A percentile compares a stretch with the other conserved stretches of the same genome.
These are phyloP conservation scores for Mionectes macconnelli DNA, from an alignment of 2,113 vertebrate species.

Conservation along the genomic window DNA sequence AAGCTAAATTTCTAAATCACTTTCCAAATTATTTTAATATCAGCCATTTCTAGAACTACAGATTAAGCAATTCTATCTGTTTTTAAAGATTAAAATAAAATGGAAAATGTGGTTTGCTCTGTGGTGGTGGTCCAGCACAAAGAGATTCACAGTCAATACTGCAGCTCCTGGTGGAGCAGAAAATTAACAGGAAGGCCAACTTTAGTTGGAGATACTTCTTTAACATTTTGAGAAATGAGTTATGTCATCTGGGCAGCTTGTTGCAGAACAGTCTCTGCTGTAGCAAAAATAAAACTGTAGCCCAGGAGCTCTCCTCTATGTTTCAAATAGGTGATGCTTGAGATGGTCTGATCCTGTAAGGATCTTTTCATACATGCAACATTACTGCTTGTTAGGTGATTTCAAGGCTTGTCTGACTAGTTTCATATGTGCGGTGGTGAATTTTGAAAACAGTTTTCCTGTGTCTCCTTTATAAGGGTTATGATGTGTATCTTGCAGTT, in stretches of 20 bases:
- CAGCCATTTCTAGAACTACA: not conserved
- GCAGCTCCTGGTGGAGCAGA: not conserved
- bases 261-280: not conserved
- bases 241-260: not conserved
- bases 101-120: not conserved
- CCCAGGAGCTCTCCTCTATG: rapidly evolving
- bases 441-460: not conserved
- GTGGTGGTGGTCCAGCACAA: not conserved
- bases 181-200: not conserved
- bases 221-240: not conserved
- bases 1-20: slow-evolving; percentile 24
- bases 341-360: not conserved
- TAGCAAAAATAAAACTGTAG: not conserved
- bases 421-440: not conserved
- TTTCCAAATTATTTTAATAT: not conserved
- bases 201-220: not conserved
- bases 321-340: not conserved
- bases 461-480: not conserved
- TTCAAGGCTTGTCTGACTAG: not conserved
- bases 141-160: not conserved
- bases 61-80: slow-evolving; percentile 37
- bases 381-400: not conserved
- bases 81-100: not conserved
- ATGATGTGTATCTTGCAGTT: not conserved
- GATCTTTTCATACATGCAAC: not conserved